Base-by-base conservation (phyloP, 2,888 invertebrate species). In the Sarcophaga carnaria region DNA sequence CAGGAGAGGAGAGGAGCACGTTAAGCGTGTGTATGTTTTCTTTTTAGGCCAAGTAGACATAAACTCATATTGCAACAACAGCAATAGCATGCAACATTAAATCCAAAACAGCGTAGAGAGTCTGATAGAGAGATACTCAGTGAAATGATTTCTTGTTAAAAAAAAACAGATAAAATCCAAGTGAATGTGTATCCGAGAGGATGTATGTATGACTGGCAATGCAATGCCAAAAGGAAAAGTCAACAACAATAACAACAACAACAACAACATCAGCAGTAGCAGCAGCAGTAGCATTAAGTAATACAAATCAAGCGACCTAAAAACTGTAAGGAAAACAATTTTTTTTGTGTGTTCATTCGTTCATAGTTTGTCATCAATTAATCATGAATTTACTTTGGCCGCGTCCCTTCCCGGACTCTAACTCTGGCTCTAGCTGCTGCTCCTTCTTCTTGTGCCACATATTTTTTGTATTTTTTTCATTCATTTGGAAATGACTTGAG, bases 41-140 rank as follows among this genome's bases (percentile, higher is more conserved):
- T 66, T 81, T 80, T 84, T 83, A 84, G 83, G 80, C 84, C 86
- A 80, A 85, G 84, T 85, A 85, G 80, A 80, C 84, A 85, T 76
- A 76, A 80, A 76, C 84, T 85, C 66, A 85, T 84, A 70, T 80
- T 76, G 75, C 69, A 60, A 49, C 49, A 14, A 14, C 12, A 17
- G 17, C 14, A 14, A 54, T 17, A 17, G 10, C 54, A 54, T 54
- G 54, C 54, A 54, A 54, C 12, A 54, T 37, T 37, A 37, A 37
- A 10, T 37, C 37, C 8, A 10, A 37, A 37, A 37, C 8, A 37
- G 37, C 37, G 10, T 37, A 10, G 37, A 37, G 37, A 37, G 37
- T 3, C 37, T 8, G 10, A 37, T 2, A 37, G 37, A 37, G 37
- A 37, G 37, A 37, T 37, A 37, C 37, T 37, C 8, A 37, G 10